Evolutionary conservation across 2,113 vertebrate genomes (phyloP).

Genomic region (Lipophrys pholis): DNA sequence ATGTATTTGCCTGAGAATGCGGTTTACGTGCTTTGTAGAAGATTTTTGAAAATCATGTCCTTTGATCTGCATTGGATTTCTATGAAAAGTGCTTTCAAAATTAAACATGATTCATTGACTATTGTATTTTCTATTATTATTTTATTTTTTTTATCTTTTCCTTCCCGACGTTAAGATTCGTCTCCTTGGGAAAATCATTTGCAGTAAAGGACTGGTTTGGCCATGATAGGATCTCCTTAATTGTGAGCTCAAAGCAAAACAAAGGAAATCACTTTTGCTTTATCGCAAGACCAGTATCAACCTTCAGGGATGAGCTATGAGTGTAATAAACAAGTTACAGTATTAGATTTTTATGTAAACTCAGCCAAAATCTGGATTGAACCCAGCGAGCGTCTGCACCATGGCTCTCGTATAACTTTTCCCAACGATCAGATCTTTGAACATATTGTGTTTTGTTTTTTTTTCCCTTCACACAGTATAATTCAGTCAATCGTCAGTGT

Average conservation of each 20-base stretch:
- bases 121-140: no score
- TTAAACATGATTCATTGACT: no score
- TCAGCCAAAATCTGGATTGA: conserved; percentile 1
- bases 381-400: neutral
- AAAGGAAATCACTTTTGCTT: neutral
- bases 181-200: neutral
- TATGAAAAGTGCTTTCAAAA: no score
- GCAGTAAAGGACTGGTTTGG: neutral
- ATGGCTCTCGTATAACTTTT: conserved; percentile 10
- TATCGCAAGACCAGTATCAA: neutral
- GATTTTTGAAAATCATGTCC: no score
- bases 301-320: conserved; percentile 4
- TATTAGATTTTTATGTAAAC: neutral
- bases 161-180: neutral
- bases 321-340: neutral
- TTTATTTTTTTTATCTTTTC: neutral
- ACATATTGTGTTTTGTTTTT: conserved; percentile 2
- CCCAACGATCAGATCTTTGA: neutral
- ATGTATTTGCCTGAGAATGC: no score
- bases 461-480: neutral
- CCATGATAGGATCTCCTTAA: neutral
- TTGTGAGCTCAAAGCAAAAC: neutral
- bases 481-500: neutral
- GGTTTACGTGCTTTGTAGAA: no score
- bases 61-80: no score